Conservation (phyloP, 1,140 invertebrate species). For the Drosophila ambigua region DNA sequence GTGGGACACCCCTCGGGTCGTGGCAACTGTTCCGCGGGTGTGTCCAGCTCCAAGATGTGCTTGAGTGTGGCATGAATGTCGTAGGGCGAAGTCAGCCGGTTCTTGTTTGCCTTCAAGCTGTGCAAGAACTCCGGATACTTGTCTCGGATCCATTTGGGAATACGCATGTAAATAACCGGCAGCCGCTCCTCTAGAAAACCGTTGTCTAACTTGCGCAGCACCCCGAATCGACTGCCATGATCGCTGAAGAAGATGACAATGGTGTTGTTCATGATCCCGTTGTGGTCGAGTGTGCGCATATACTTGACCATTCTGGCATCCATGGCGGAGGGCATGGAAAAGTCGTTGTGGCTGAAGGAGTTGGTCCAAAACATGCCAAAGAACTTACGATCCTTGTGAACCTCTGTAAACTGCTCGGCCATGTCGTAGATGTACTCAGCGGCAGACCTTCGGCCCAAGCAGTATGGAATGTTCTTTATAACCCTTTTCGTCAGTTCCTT, state of each 20-base stretch:
- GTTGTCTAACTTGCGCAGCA: slow-evolving; percentile 86
- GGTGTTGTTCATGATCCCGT: slow-evolving; percentile 87
- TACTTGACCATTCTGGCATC: slow-evolving; percentile 86
- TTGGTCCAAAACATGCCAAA: slow-evolving; percentile 93
- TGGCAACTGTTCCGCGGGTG: slow-evolving; percentile 36
- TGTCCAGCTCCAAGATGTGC: slow-evolving; percentile 83
- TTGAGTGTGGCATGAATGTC: slow-evolving; percentile 90
- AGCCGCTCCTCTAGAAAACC: slow-evolving; percentile 95
- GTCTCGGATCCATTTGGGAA: slow-evolving; percentile 90
- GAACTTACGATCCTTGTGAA: slow-evolving; percentile 83
- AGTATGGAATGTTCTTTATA: slow-evolving; percentile 83
- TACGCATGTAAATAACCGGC: slow-evolving; percentile 91
- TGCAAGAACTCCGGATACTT: slow-evolving; percentile 86
- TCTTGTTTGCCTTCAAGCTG: slow-evolving; percentile 89
- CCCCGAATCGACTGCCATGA: slow-evolving; percentile 95
- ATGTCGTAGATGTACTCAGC: slow-evolving; percentile 86
- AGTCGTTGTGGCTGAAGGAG: slow-evolving; percentile 90
- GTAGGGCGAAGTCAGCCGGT: slow-evolving; percentile 91
- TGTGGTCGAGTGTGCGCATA: slow-evolving; percentile 86
- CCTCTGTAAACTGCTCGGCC: slow-evolving; percentile 85
- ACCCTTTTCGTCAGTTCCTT: slow-evolving; percentile 81
- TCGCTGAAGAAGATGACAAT: slow-evolving; percentile 94
- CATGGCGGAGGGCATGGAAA: slow-evolving; percentile 88
- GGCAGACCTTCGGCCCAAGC: slow-evolving; percentile 86
- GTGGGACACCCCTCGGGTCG: slow-evolving; percentile 84